phyloP scores from a whole-genome alignment of 2,888 invertebrate genomes.

The Meiosimyza decipiens region DNA sequence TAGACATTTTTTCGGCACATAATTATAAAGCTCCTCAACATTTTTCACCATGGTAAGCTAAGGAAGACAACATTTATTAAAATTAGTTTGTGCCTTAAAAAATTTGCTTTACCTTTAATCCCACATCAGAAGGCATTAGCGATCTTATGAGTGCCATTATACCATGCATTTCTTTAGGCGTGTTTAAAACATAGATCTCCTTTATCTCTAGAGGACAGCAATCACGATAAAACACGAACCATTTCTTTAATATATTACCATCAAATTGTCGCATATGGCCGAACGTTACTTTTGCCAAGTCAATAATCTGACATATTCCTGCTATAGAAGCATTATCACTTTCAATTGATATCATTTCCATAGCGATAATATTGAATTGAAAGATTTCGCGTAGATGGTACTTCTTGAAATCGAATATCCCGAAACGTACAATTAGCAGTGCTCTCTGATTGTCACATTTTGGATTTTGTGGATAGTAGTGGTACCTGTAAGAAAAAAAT shows the following conservation, averaged over 20 bases:
- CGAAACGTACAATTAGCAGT: slow-evolving; percentile 55
- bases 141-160: slow-evolving; percentile 49
- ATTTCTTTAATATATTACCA: slow-evolving; percentile 52
- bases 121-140: slow-evolving; percentile 49
- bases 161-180: slow-evolving; percentile 55
- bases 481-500: slow-evolving; percentile 41
- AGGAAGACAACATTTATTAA: neutral
- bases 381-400: slow-evolving; percentile 55
- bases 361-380: slow-evolving; percentile 55
- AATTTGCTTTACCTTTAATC: slow-evolving; percentile 49
- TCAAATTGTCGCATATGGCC: slow-evolving; percentile 54
- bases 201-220: slow-evolving; percentile 55
- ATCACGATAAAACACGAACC: slow-evolving; percentile 54
- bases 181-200: slow-evolving; percentile 55
- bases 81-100: neutral
- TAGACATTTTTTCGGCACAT: slow-evolving; percentile 54
- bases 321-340: slow-evolving; percentile 58
- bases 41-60: slow-evolving; percentile 53
- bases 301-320: slow-evolving; percentile 56
- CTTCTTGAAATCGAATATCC: slow-evolving; percentile 53
- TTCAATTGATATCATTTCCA: slow-evolving; percentile 57
- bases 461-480: slow-evolving; percentile 55
- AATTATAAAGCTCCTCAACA: slow-evolving; percentile 51
- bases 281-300: slow-evolving; percentile 50
- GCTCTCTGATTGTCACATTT: slow-evolving; percentile 55